Evolutionary conservation across 2,113 vertebrate genomes (phyloP).

Genomic region (Leptodactylus fuscus): DNA sequence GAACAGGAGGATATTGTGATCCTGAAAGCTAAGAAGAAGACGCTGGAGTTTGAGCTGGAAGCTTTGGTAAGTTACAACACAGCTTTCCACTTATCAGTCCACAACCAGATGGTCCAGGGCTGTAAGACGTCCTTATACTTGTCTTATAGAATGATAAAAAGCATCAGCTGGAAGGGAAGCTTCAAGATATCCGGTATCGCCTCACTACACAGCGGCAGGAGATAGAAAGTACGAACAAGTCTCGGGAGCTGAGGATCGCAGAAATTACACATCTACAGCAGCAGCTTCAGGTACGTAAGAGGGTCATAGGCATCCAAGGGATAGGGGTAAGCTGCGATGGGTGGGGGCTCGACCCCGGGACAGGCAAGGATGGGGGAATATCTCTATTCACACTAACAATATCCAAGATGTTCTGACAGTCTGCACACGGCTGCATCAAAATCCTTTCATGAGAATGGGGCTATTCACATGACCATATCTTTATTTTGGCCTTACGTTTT

Average conservation of each 20-base stretch:
- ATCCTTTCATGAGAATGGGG: too few species aligned
- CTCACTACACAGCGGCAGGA: slow-evolving; percentile 90
- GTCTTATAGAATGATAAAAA: slow-evolving; percentile 91
- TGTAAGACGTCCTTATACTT: background rate
- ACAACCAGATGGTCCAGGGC: background rate
- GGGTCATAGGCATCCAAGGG: too few species aligned
- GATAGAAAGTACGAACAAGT: slow-evolving; percentile 95
- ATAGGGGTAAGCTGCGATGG: too few species aligned
- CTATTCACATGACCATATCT: too few species aligned
- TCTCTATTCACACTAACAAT: too few species aligned
- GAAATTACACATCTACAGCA: slow-evolving; percentile 96
- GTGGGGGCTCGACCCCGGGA: too few species aligned
- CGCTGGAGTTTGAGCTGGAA: slow-evolving; percentile 95
- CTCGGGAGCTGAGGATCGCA: slow-evolving; percentile 90
- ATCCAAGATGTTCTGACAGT: too few species aligned
- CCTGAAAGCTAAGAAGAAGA: slow-evolving; percentile 96
- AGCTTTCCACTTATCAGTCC: background rate
- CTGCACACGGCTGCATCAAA: too few species aligned
- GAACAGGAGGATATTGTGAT: slow-evolving; percentile 97
- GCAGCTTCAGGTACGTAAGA: slow-evolving; percentile 86
- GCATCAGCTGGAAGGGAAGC: slow-evolving; percentile 92
- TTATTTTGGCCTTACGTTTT: too few species aligned
- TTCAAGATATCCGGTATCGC: slow-evolving; percentile 93
- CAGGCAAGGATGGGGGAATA: too few species aligned
- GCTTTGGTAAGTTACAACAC: slow-evolving; percentile 81